A percentile compares a stretch with the other conserved stretches of the same genome.
Evolutionary conservation across 2,113 vertebrate species (phyloP).

Genomic region (Cariama cristata): DNA sequence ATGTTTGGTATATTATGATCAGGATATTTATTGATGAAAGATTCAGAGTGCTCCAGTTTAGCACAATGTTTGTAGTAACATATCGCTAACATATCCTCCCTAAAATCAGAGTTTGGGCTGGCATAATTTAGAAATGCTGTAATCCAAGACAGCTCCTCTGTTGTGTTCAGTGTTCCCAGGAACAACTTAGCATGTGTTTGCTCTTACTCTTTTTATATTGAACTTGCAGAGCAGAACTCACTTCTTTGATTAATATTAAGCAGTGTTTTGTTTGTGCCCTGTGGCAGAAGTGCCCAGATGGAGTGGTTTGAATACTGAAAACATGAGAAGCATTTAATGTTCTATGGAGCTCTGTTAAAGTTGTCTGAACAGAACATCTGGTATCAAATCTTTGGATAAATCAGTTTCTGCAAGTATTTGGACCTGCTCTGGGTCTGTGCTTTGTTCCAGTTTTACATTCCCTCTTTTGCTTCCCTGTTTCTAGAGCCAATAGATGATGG

Average conservation of each 20-base stretch:
- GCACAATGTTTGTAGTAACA: background rate
- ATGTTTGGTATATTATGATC: background rate
- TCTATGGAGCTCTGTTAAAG: slow-evolving; percentile 24
- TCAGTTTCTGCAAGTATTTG: slow-evolving; percentile 26
- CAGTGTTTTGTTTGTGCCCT: slow-evolving; percentile 14
- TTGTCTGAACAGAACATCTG: slow-evolving; percentile 36
- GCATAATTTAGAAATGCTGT: background rate
- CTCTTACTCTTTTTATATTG: slow-evolving; percentile 5
- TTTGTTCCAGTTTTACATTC: slow-evolving; percentile 47
- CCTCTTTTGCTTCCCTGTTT: background rate
- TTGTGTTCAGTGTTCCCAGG: background rate
- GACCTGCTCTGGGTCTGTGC: slow-evolving; percentile 2
- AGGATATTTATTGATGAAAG: background rate
- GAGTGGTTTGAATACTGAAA: background rate
- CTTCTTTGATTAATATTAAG: slow-evolving; percentile 15
- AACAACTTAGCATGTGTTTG: slow-evolving; percentile 23
- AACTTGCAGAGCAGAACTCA: background rate
- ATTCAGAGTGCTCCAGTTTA: background rate
- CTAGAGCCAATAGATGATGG: slow-evolving; percentile 1
- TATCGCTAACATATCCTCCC: background rate
- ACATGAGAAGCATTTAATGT: background rate
- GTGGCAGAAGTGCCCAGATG: slow-evolving; percentile 19
- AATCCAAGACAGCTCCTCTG: background rate
- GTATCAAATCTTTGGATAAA: slow-evolving; percentile 21
- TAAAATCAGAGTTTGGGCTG: background rate